A percentile compares a stretch with the other conserved stretches of the same genome.
phyloP scores from a whole-genome alignment of 2,888 invertebrate species.

The Limnephilus marmoratus region DNA sequence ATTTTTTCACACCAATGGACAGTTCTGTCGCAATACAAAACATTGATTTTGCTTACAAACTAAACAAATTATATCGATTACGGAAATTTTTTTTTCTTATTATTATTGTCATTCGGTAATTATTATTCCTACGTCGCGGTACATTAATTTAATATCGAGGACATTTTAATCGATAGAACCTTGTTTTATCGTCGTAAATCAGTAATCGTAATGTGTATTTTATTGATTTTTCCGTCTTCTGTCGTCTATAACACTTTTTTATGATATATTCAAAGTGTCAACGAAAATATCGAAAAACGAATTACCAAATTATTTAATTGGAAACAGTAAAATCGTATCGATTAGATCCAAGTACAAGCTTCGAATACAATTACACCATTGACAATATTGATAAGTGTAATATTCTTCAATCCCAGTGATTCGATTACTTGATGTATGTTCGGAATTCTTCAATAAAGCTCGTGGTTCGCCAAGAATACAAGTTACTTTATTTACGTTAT shows the following conservation, averaged over 20 bases:
- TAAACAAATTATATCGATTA: too few species aligned
- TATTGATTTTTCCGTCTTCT: neutral
- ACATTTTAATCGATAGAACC: slow-evolving; percentile 21
- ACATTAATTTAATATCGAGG: neutral
- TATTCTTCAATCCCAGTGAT: too few species aligned
- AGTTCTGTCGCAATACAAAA: too few species aligned
- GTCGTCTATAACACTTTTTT: neutral
- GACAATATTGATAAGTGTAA: neutral
- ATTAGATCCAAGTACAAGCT: neutral
- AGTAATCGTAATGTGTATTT: neutral
- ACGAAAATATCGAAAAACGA: neutral
- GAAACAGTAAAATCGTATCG: neutral
- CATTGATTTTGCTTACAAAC: too few species aligned
- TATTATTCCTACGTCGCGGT: neutral
- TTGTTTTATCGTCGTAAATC: neutral
- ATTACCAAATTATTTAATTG: too few species aligned
- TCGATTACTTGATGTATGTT: too few species aligned
- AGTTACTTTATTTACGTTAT: too few species aligned
- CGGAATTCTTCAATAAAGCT: too few species aligned
- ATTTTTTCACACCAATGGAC: too few species aligned
- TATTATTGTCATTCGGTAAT: neutral
- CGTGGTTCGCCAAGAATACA: too few species aligned
- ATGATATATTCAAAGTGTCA: neutral
- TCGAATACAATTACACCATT: neutral
- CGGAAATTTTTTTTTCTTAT: too few species aligned